These are phyloP conservation scores for Sycophila texana DNA, from an alignment of 2,888 invertebrate genomes.

Conservation along the genomic window DNA sequence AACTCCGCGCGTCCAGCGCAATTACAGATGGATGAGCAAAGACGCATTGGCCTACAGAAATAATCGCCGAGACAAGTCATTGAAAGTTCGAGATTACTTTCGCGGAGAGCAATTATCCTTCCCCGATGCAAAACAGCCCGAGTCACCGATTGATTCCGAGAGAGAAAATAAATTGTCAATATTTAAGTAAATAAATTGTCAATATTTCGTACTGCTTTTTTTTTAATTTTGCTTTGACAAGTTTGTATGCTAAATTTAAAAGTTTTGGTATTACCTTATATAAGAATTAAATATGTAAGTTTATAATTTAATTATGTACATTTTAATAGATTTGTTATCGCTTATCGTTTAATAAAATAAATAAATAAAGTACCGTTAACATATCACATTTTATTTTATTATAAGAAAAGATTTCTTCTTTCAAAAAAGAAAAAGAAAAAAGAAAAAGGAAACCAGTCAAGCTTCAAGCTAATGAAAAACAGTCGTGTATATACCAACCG, in stretches of 20 bases:
- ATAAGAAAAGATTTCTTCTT: no score
- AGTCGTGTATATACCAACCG: no score
- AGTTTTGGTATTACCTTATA: not conserved
- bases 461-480: no score
- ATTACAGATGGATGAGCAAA: constrained; percentile 3
- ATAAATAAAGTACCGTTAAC: no score
- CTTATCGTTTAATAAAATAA: no score
- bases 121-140: constrained; percentile 9
- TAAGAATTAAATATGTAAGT: not conserved
- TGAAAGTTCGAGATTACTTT: constrained; percentile 46
- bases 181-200: not conserved
- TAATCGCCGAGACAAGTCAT: constrained; percentile 33
- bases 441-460: no score
- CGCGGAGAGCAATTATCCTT: constrained; percentile 34
- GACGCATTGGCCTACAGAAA: not conserved
- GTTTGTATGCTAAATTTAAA: not conserved
- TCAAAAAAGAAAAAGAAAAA: no score
- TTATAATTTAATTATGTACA: not conserved
- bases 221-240: not conserved
- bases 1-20: not conserved
- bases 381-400: no score
- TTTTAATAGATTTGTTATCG: not conserved
- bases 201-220: not conserved
- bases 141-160: not conserved
- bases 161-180: not conserved